phyloP scores from a whole-genome alignment of 92 coral and sea anemone species.

The Paramuricea clavata region DNA sequence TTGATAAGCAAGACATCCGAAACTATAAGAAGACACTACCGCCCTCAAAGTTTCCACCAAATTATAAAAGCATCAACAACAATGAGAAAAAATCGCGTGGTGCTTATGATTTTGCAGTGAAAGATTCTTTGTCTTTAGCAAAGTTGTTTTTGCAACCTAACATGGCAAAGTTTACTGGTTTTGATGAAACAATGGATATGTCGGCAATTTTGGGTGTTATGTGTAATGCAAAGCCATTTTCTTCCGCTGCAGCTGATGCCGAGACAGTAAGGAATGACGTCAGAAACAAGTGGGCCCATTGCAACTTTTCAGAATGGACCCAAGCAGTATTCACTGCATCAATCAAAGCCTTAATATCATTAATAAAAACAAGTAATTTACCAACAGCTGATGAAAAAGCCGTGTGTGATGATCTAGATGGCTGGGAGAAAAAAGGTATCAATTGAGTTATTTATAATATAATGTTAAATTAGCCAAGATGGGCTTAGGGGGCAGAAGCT shows the following conservation, averaged over 20 bases:
- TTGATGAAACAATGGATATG: conserved; percentile 81
- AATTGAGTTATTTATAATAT: too few relatives aligned
- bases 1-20: conserved; percentile 21
- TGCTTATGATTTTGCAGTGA: conserved; percentile 74
- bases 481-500: too few relatives aligned
- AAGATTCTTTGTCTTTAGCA: conserved; percentile 70
- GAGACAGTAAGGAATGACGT: conserved; percentile 73
- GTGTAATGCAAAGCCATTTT: conserved; percentile 61
- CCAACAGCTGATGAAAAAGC: conserved; percentile 63
- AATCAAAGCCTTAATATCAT: not conserved
- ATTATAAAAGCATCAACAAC: conserved; percentile 84
- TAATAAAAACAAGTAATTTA: conserved; percentile 59
- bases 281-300: too few relatives aligned
- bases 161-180: conserved; percentile 86
- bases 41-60: conserved; percentile 48
- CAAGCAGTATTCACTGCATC: conserved; percentile 3
- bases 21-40: conserved; percentile 3
- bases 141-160: conserved; percentile 77
- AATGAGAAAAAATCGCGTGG: conserved; percentile 38
- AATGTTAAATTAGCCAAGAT: too few relatives aligned
- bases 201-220: conserved; percentile 84
- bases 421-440: conserved; percentile 85
- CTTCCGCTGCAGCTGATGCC: conserved; percentile 57
- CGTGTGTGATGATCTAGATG: conserved; percentile 54
- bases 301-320: too few relatives aligned